These are phyloP conservation scores for Sarcophaga caerulescens DNA, from an alignment of 2,888 invertebrate genomes.

Conservation along the genomic window DNA sequence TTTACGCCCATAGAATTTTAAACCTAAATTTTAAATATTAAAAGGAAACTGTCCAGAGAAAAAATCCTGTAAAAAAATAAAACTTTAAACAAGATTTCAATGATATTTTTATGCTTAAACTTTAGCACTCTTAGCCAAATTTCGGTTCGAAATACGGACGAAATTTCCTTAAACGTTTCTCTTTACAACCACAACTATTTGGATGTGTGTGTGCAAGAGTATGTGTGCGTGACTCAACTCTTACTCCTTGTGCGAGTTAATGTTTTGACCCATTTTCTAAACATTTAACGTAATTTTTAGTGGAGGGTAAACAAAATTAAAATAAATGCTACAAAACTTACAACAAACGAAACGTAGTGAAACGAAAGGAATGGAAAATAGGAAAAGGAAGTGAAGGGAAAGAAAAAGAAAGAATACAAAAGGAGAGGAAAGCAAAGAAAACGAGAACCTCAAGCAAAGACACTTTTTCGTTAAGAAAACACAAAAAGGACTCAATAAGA, in stretches of 20 bases:
- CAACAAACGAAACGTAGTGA: constrained; percentile 27
- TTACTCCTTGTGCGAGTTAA: constrained; percentile 48
- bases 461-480: constrained; percentile 38
- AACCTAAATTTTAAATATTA: too few species aligned
- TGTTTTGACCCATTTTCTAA: constrained; percentile 65
- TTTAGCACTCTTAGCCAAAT: too few species aligned
- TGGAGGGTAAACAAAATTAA: constrained; percentile 65
- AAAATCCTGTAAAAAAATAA: too few species aligned
- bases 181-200: too few species aligned
- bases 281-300: constrained; percentile 65
- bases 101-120: too few species aligned
- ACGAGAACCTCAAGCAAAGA: constrained; percentile 39
- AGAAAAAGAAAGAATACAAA: constrained; percentile 22
- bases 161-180: too few species aligned
- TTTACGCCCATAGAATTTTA: too few species aligned
- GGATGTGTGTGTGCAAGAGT: neutral
- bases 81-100: too few species aligned
- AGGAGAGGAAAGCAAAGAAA: constrained; percentile 11
- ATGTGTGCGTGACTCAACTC: neutral
- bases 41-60: too few species aligned
- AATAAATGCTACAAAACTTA: constrained; percentile 60
- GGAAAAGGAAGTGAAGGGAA: neutral
- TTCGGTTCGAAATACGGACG: too few species aligned
- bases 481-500: constrained; percentile 30
- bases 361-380: neutral